Percentiles rank a stretch among this genome's conserved stretches.
Conservation (phyloP, 2,113 vertebrate genomes). For the Proterorhinus semilunaris region DNA sequence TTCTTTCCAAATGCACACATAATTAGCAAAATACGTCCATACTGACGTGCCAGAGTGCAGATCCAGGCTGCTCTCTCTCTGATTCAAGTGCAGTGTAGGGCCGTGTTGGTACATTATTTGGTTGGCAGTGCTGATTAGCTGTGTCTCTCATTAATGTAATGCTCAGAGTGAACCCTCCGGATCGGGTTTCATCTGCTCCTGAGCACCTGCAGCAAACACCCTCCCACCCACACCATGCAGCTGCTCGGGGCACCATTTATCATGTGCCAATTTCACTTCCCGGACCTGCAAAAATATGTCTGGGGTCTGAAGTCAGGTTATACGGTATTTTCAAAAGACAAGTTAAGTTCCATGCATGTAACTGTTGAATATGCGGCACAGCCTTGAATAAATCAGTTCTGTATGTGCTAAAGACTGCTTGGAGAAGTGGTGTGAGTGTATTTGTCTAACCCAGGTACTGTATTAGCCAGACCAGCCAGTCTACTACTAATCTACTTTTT, state of each 20-base stretch:
- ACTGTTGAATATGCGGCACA: background rate
- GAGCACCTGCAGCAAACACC: slow-evolving; percentile 5
- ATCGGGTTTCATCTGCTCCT: slow-evolving; percentile 10
- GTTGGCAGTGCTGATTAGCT: background rate
- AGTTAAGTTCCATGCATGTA: background rate
- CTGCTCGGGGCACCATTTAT: slow-evolving; percentile 2
- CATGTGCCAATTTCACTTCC: slow-evolving; percentile 8
- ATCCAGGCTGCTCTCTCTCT: background rate
- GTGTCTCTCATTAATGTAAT: slow-evolving; percentile 6
- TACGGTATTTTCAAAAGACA: background rate
- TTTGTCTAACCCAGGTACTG: too few species aligned
- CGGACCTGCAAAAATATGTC: background rate
- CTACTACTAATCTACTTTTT: too few species aligned
- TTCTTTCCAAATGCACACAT: background rate
- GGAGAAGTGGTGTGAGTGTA: too few species aligned
- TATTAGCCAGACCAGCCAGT: too few species aligned
- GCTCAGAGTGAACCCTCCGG: slow-evolving; percentile 7
- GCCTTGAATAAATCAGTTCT: too few species aligned
- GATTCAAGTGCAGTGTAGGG: background rate
- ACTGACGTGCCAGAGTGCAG: background rate
- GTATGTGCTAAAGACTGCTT: too few species aligned
- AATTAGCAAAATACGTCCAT: background rate
- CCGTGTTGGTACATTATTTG: background rate
- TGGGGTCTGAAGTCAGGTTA: background rate
- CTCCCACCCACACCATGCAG: slow-evolving; percentile 9